These are phyloP conservation scores for Drosophila prosaltans DNA, from an alignment of 1,140 invertebrate genomes.

Conservation along the genomic window DNA sequence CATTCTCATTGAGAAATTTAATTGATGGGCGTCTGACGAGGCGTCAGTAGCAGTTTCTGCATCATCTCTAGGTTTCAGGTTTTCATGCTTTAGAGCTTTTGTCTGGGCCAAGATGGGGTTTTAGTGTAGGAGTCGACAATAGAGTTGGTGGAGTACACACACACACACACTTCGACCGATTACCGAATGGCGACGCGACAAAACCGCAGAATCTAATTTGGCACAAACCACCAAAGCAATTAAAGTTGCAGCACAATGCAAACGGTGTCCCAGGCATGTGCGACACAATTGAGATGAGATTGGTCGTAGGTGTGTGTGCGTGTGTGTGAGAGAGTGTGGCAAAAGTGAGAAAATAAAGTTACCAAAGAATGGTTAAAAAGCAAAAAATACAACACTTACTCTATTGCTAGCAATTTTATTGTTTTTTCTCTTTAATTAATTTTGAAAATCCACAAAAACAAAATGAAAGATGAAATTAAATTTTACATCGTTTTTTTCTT, in stretches of 20 bases:
- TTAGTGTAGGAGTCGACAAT: background rate
- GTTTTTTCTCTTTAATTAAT: background rate
- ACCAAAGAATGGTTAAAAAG: background rate
- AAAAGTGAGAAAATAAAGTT: slow-evolving; percentile 10
- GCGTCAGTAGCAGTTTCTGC: slow-evolving; percentile 35
- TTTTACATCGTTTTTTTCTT: slow-evolving; percentile 4
- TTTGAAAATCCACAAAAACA: slow-evolving; percentile 16
- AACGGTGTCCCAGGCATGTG: slow-evolving; percentile 39
- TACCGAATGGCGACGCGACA: slow-evolving; percentile 63
- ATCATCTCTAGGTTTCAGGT: slow-evolving; percentile 37
- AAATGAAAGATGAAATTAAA: slow-evolving; percentile 19
- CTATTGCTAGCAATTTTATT: background rate
- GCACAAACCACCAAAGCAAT: slow-evolving; percentile 81
- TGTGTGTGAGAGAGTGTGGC: background rate
- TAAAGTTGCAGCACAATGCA: slow-evolving; percentile 78
- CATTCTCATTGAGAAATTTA: slow-evolving; percentile 61
- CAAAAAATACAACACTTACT: background rate
- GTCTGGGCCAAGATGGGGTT: background rate
- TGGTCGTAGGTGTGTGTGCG: background rate
- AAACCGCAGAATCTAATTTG: slow-evolving; percentile 79
- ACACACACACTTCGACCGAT: slow-evolving; percentile 26
- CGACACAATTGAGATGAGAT: background rate
- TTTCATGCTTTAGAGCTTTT: slow-evolving; percentile 22
- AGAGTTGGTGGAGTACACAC: too few species aligned
- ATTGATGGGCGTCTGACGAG: slow-evolving; percentile 58